A percentile compares a stretch with the other conserved stretches of the same genome.
These are phyloP conservation scores for Parapsyche elsis DNA, from an alignment of 1,140 invertebrate species.

Conservation along the genomic window DNA sequence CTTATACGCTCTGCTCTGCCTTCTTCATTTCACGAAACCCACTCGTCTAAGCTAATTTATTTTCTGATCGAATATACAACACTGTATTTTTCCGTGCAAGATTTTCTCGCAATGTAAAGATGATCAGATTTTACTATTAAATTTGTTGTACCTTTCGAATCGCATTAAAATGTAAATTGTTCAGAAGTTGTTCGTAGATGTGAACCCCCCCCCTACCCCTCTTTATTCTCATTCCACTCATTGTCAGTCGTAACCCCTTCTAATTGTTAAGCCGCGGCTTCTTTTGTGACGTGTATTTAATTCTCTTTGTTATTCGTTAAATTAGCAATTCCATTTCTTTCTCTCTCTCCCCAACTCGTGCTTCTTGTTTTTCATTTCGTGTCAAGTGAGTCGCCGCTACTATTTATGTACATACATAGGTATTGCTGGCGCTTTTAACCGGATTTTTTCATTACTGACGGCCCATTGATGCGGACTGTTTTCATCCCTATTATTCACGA, in stretches of 20 bases:
- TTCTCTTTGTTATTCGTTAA: slow-evolving; percentile 56
- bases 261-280: slow-evolving; percentile 50
- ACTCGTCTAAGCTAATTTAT: slow-evolving; percentile 42
- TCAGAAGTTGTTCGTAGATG: slow-evolving; percentile 37
- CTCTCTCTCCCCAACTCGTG: slow-evolving; percentile 12
- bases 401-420: too few species aligned
- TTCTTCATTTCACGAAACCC: slow-evolving; percentile 37
- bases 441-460: slow-evolving; percentile 39
- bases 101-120: too few species aligned
- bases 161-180: slow-evolving; percentile 50
- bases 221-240: background rate
- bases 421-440: slow-evolving; percentile 31
- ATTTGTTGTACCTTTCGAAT: slow-evolving; percentile 36
- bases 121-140: background rate
- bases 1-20: slow-evolving; percentile 34
- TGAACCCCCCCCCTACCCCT: background rate
- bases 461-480: background rate
- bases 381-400: background rate
- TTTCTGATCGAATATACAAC: background rate
- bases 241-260: slow-evolving; percentile 34
- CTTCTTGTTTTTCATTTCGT: slow-evolving; percentile 33
- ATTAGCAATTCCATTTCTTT: slow-evolving; percentile 55
- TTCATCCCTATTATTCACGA: slow-evolving; percentile 16
- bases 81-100: too few species aligned
- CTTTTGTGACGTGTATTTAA: slow-evolving; percentile 53